Evolutionary conservation across 2,888 invertebrate species (phyloP), one percentile per base, ranked within the genome.

Genomic region (Latheticus oryzae): DNA sequence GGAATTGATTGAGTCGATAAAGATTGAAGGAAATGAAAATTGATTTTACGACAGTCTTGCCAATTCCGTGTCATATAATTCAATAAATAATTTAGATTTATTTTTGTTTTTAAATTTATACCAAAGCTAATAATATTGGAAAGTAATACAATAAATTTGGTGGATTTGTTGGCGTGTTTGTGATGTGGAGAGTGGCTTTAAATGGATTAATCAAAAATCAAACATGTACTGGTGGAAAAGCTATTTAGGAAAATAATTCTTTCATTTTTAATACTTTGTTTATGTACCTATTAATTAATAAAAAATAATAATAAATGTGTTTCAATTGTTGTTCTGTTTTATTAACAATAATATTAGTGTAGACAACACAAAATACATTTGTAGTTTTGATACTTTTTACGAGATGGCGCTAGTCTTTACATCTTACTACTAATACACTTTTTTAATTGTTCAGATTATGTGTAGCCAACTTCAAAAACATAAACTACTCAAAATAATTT

Each of bases 261-360:
- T 26, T 26, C 24, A 8, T 24, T 45, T 45, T 32, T 32, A 45
- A 32, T 45, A 45, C 19, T 13, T 24, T 3, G 7, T 43, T 45
- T 35, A 21, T 35, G 33, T 47, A 47, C 35, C 32, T 47, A 47
- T 47, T 47, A 24, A 33, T 47, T 15, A 47, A 45, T 15, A 42
- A 19, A 28, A n/a, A n/a, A n/a, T n/a, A n/a, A n/a, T n/a, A 28
- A 47, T 47, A 47, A 47, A 47, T 47, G 47, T 47, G 23, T 47
- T 47, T 33, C 5, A 33, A 47, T n/a, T n/a, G n/a, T n/a, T n/a
- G n/a, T n/a, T n/a, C n/a, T n/a, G n/a, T n/a, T n/a, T n/a, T n/a
- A n/a, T n/a, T n/a, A n/a, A n/a, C n/a, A n/a, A n/a, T n/a, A n/a
- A n/a, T n/a, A n/a, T n/a, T n/a, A n/a, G n/a, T n/a, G n/a, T n/a